Percentiles rank a stretch among this genome's conserved stretches.
These are phyloP conservation scores for Protonibea diacanthus DNA, from an alignment of 2,797 vertebrate species.

Conservation along the genomic window DNA sequence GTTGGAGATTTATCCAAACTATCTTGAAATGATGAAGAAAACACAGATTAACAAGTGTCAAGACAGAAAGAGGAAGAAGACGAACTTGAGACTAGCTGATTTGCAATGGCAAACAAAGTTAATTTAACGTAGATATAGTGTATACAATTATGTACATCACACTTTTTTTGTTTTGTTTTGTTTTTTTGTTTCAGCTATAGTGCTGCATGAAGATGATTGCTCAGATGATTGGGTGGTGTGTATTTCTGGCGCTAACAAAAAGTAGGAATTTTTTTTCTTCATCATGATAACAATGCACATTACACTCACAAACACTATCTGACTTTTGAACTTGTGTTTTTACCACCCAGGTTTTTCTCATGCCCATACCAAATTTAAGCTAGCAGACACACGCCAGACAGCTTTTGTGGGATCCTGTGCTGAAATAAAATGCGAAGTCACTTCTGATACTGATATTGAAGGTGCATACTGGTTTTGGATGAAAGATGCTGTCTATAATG, in stretches of 20 bases:
- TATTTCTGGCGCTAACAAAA: constrained; percentile 40
- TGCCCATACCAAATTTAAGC: fast-evolving
- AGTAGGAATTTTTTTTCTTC: constrained; percentile 44
- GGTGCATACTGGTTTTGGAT: constrained; percentile 65
- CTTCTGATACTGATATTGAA: fast-evolving
- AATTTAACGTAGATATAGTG: not conserved
- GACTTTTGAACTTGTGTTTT: constrained; percentile 22
- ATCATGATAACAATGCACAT: not conserved
- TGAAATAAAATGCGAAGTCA: constrained; percentile 49
- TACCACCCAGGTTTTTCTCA: not conserved
- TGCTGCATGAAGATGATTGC: constrained; percentile 26
- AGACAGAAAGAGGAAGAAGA: constrained; percentile 7
- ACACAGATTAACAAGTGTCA: not conserved
- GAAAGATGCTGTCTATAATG: constrained; percentile 51
- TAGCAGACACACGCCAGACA: fast-evolving
- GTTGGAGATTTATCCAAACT: not conserved
- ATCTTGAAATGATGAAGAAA: not conserved
- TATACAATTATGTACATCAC: not conserved
- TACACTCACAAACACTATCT: not conserved
- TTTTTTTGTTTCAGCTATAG: constrained; percentile 28
- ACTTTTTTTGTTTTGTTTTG: not conserved
- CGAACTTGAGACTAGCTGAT: not conserved
- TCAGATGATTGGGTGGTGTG: not conserved
- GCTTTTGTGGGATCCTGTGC: constrained; percentile 72
- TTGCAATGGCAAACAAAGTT: not conserved